These are phyloP conservation scores for Itoplectis maculator DNA, from an alignment of 2,888 invertebrate species.

Conservation along the genomic window DNA sequence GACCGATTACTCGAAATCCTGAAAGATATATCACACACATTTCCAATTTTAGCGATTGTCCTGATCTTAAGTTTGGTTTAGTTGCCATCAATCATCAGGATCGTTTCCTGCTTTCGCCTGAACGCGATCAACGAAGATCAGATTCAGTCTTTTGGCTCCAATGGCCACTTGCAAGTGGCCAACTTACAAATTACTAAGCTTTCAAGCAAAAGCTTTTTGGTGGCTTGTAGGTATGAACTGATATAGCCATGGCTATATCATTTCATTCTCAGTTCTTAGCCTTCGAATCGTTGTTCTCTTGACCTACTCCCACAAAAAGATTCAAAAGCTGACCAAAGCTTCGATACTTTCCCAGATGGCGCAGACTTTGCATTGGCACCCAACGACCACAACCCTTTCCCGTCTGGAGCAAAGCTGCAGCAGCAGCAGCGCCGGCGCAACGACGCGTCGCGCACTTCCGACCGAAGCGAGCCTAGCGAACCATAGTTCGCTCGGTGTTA, in stretches of 20 bases:
- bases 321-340: neutral
- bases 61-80: slow-evolving; percentile 7
- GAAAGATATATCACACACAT: slow-evolving; percentile 8
- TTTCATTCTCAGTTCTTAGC: neutral
- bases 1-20: slow-evolving; percentile 27
- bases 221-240: too few relatives aligned
- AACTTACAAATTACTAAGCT: too few relatives aligned
- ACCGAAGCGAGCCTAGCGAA: slow-evolving; percentile 36
- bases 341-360: slow-evolving; percentile 9
- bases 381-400: slow-evolving; percentile 37
- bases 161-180: slow-evolving; percentile 10
- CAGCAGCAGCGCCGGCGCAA: slow-evolving; percentile 24
- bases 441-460: slow-evolving; percentile 36
- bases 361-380: slow-evolving; percentile 6
- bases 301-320: neutral
- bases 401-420: slow-evolving; percentile 44
- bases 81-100: neutral
- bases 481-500: slow-evolving; percentile 53
- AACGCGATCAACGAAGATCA: slow-evolving; percentile 25
- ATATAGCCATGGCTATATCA: too few relatives aligned
- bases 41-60: slow-evolving; percentile 1
- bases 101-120: neutral
- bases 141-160: slow-evolving; percentile 39
- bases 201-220: too few relatives aligned
- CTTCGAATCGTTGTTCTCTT: neutral